phyloP scores from a whole-genome alignment of 2,888 invertebrate species.

The Tiliacea aurago region DNA sequence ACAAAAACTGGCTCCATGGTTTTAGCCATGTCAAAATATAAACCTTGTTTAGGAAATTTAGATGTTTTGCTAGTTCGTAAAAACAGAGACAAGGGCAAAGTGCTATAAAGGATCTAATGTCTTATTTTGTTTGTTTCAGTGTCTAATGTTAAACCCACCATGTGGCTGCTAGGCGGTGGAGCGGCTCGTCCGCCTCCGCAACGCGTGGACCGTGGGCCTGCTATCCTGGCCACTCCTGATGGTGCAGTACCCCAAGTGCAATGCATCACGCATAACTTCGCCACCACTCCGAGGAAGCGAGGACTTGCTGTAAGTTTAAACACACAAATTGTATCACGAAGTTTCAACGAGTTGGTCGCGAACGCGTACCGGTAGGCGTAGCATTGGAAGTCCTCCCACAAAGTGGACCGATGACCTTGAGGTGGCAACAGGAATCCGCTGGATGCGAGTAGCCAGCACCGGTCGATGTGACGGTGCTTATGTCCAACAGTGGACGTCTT shows the following conservation, averaged over 20 bases:
- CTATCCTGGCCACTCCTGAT: slow-evolving; percentile 74
- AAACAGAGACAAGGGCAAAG: neutral
- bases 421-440: neutral
- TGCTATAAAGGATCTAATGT: neutral
- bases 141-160: slow-evolving; percentile 68
- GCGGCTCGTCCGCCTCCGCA: slow-evolving; percentile 52
- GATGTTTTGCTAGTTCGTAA: too few species aligned
- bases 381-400: neutral
- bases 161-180: slow-evolving; percentile 73
- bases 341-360: neutral
- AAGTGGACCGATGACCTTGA: neutral
- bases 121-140: slow-evolving; percentile 63
- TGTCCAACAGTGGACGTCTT: too few species aligned
- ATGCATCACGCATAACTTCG: slow-evolving; percentile 72
- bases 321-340: neutral
- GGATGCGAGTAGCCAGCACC: too few species aligned
- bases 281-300: slow-evolving; percentile 71
- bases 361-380: neutral
- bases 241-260: slow-evolving; percentile 73
- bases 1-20: too few species aligned
- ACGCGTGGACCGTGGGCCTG: slow-evolving; percentile 65
- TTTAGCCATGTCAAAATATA: too few species aligned
- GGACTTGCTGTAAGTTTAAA: slow-evolving; percentile 78
- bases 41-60: too few species aligned
- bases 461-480: neutral